Conservation (phyloP, 2,113 vertebrate genomes). For the Pundamilia nyererei region DNA sequence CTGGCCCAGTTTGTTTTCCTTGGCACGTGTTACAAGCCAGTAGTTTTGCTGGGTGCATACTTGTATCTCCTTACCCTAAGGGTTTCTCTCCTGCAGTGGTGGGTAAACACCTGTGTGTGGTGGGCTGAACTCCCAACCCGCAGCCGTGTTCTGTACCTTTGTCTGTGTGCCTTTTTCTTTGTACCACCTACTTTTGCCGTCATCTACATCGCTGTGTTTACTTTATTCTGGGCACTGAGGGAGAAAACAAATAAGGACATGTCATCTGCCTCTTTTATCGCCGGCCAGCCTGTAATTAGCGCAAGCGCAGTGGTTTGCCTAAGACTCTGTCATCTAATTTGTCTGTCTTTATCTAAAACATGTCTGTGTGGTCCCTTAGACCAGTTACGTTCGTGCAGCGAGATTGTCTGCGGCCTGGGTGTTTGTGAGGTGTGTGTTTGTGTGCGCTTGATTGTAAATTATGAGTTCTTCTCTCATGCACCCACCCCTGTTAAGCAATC, state of each 20-base stretch:
- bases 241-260: constrained; percentile 67
- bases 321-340: constrained; percentile 75
- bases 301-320: constrained; percentile 65
- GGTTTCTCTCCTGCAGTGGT: constrained; percentile 15
- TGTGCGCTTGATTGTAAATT: constrained; percentile 55
- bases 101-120: constrained; percentile 64
- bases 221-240: constrained; percentile 24
- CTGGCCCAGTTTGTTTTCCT: constrained; percentile 45
- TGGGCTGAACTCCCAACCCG: background rate
- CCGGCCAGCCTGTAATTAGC: constrained; percentile 69
- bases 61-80: constrained; percentile 47
- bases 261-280: constrained; percentile 70
- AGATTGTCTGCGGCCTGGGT: constrained; percentile 49
- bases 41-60: constrained; percentile 41
- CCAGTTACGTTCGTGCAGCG: constrained; percentile 34
- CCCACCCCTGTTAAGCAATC: constrained; percentile 60
- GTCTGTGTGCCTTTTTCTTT: background rate
- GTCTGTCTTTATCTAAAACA: constrained; percentile 76
- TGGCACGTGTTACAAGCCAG: constrained; percentile 30
- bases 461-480: constrained; percentile 52
- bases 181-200: constrained; percentile 23
- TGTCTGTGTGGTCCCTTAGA: constrained; percentile 71
- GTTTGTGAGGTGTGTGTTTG: constrained; percentile 55
- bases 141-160: background rate
- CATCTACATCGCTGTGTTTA: constrained; percentile 43